Conservation (phyloP, 2,888 invertebrate species). For the Ormyrus rosae region DNA sequence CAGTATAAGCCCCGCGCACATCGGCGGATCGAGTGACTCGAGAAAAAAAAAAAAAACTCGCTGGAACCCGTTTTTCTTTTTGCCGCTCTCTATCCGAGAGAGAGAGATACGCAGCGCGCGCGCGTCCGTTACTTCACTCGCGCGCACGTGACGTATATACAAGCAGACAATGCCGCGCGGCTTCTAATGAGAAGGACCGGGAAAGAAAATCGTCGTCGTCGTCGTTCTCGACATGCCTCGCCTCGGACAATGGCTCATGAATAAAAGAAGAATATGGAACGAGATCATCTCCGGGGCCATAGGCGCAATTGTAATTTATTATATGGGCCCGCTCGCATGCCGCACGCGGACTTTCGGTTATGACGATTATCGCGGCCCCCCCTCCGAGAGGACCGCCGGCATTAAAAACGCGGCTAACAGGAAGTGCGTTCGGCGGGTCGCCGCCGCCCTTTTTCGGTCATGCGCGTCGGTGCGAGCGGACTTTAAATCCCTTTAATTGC, state of each 20-base stretch:
- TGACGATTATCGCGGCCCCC: not conserved
- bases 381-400: not conserved
- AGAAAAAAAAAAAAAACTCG: not conserved
- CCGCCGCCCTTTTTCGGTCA: too few relatives aligned
- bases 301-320: conserved; percentile 3
- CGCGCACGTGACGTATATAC: too few relatives aligned
- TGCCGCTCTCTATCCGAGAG: not conserved
- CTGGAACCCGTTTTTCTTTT: conserved; percentile 33
- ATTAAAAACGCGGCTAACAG: not conserved
- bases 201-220: too few relatives aligned
- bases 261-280: conserved; percentile 16
- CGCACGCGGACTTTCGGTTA: conserved; percentile 12
- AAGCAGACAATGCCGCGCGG: too few relatives aligned
- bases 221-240: too few relatives aligned
- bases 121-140: too few relatives aligned
- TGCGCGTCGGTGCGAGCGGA: too few relatives aligned
- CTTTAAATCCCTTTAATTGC: too few relatives aligned
- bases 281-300: conserved; percentile 11
- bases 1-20: too few relatives aligned
- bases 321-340: not conserved
- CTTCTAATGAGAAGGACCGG: too few relatives aligned
- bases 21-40: not conserved
- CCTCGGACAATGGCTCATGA: conserved; percentile 28
- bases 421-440: too few relatives aligned
- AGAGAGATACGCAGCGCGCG: too few relatives aligned